Evolutionary conservation across 2,113 vertebrate genomes (phyloP), one percentile per base, ranked within the genome.

Genomic region (Aspidoscelis tigris): DNA sequence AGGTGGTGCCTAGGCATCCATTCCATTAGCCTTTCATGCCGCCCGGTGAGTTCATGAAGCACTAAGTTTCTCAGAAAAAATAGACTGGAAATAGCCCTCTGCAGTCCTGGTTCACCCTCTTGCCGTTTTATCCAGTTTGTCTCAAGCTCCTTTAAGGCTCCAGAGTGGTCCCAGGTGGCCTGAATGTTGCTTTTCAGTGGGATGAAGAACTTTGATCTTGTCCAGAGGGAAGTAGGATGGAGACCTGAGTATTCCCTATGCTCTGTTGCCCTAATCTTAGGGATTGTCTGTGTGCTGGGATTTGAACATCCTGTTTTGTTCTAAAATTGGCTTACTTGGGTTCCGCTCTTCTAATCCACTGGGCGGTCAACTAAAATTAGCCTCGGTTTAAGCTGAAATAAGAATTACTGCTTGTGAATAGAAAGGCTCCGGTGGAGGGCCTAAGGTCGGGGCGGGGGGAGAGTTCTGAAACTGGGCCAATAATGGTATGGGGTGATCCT

Each of bases 311-410:
- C 24, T 76, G 10, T 65, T 33, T 75, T 68, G 73, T 33, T 76
- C 74, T 76, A 69, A 83, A 76, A 76, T 69, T 68, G 72, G 64
- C 61, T 76, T 76, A 66, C 43, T 66, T 1, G 21, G 65, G 47
- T 83, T 55, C 21, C 24, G 44, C 65, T 39, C 3, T 55, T 24
- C 20, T 83, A 76, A 83, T 66, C 72, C 72, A 73, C 82, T 55
- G 76, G 50, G 64, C 1, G 47, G 16, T 16, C 11, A 6, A 69
- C 73, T 76, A 83, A 76, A 76, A 83, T 83, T 83, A 83, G 82
- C 74, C 26, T 21, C 18, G 20, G 73, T 83, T 83, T 83, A 83
- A 68, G 53, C 10, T 24, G 64, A 76, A 83, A 69, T 41, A 50
- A 41, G 47, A 12, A 26, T 7, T 7, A 8, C 3, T 2, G 0